Evolutionary conservation across 2,113 vertebrate species (phyloP), one percentile per base, ranked within the genome.

Genomic region (Loxodonta africana): DNA sequence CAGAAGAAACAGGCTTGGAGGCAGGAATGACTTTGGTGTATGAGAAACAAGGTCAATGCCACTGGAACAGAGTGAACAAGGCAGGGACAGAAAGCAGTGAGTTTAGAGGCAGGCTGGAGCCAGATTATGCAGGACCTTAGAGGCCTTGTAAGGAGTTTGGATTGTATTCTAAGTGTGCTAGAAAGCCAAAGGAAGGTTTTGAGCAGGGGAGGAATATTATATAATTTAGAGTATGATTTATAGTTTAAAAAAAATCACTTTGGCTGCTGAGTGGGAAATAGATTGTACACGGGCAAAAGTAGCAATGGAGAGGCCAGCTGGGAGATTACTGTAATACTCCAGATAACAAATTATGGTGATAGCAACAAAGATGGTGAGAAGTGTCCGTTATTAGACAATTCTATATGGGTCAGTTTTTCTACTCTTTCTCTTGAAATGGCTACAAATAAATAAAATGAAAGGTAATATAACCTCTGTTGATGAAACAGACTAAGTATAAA

Each of bases 381-480:
- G 25, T 51, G 62, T 67, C 76, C n/a, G n/a, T 53, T 83, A 80
- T 57, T 67, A 77, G 46, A 60, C 11, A 91, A 81, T n/a, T 76
- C 60, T 81, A 15, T n/a, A 8, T 5, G 8, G 10, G 63, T 89
- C 23, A 76, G 26, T 92, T 95, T 88, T 83, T 88, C 53, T 53
- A 62, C 12, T 83, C 33, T 30, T 78, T 71, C 69, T 60, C 33
- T 96, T 41, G 77, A 21, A 88, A 96, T 26, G n/a, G 14, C 62
- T 83, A 83, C 71, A 80, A n/a, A 81, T 74, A 23, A 90, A 91
- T 91, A 41, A 89, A 63, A 94, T 44, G 65, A 95, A 93, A 46
- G 46, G 57, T 84, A 95, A 83, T n/a, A 37, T 33, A 94, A 48
- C 2, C 6, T 88, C 26, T 93, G 30, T 28, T 94, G 53, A 88